Conservation (phyloP, 2,113 vertebrate genomes). For the Ageneiosus marmoratus region DNA sequence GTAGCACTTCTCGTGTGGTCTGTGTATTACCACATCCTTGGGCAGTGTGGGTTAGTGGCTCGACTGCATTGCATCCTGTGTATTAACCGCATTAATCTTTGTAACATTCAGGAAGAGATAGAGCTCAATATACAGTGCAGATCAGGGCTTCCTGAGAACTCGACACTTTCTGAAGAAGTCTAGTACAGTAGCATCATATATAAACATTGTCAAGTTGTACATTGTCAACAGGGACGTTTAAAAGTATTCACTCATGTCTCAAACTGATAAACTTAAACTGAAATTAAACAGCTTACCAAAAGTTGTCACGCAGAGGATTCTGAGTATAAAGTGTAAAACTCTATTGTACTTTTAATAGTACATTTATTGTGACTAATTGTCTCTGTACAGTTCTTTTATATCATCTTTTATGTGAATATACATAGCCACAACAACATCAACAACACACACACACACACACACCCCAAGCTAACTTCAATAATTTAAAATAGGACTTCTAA, state of each 20-base stretch:
- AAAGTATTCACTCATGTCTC: neutral
- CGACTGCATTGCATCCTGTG: slow-evolving; percentile 45
- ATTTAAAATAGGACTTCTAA: neutral
- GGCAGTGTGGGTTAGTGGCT: slow-evolving; percentile 50
- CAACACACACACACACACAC: too few species aligned
- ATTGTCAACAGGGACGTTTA: neutral
- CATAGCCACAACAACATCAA: neutral
- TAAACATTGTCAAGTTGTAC: neutral
- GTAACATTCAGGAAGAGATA: slow-evolving; percentile 23
- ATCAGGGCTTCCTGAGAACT: slow-evolving; percentile 4
- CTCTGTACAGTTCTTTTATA: neutral
- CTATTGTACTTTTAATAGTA: neutral
- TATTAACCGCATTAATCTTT: slow-evolving; percentile 56
- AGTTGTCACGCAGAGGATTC: neutral
- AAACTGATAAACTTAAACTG: too few species aligned
- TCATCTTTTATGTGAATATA: neutral
- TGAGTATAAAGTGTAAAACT: neutral
- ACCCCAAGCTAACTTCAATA: too few species aligned
- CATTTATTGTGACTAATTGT: neutral
- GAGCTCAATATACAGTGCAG: neutral
- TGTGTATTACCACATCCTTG: slow-evolving; percentile 53
- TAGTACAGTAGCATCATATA: neutral
- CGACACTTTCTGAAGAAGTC: slow-evolving; percentile 3
- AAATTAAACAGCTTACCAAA: too few species aligned
- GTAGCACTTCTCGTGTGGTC: slow-evolving; percentile 37